Evolutionary conservation across 2,113 vertebrate species (phyloP), one percentile per base, ranked within the genome.

Genomic region (Xenopus laevis): DNA sequence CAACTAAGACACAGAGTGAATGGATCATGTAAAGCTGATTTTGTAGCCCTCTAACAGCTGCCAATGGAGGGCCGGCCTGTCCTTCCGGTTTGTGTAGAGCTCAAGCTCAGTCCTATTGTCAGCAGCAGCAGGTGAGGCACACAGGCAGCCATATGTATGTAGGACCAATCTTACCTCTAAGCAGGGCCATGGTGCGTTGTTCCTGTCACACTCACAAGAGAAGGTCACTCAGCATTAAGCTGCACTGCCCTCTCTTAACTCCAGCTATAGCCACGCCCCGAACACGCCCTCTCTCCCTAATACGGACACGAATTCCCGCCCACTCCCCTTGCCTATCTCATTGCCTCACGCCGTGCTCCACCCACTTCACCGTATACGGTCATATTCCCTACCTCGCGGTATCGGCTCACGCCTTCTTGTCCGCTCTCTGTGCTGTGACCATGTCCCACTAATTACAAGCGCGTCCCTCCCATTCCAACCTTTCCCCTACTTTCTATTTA

Each of bases 121-220:
- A 3, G 52, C 4, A n/a, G n/a, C 4, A n/a, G 40, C 33, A 40
- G 33, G 33, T 40, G 6, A 40, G 6, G 8, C 33, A 40, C 33
- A 40, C 6, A 5, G 33, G 33, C 23, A 27, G 23, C 23, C 23
- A 27, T 40, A 5, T 9, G 33, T 40, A 2, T 40, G 33, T 40
- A 40, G 33, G 33, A 6, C 6, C 33, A 40, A 6, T 9, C 81
- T 85, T 82, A 87, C 88, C 89, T 86, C 89, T 47, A 64, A 90
- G 84, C 27, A 89, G 67, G 13, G 88, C 72, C 88, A 90, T 89
- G 72, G 46, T 47, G 6, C 7, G 10, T 46, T 1, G 21, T 1
- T 2, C 2, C 4, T 0, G 0, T 13, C 9, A n/a, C 6, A 1
- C 4, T 40, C 33, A 11, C 44, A 0, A 30, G 7, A 0, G 10